phyloP scores from a whole-genome alignment of 2,888 invertebrate species.

The Conistra vaccinii region DNA sequence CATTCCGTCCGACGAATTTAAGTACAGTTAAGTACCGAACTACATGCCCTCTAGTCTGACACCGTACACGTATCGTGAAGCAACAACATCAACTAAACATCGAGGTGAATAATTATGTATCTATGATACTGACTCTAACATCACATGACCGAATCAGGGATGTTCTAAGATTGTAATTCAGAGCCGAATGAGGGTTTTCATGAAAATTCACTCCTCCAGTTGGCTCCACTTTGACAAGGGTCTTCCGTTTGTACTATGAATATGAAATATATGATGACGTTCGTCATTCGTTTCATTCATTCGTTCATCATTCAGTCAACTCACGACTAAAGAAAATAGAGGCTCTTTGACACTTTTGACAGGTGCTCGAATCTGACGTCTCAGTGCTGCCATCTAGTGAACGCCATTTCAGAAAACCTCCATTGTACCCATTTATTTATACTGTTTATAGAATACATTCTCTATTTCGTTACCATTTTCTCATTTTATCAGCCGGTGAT shows the following conservation, averaged over 20 bases:
- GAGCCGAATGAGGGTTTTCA: no score
- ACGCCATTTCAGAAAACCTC: no score
- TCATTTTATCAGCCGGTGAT: conserved; percentile 27
- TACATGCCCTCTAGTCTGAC: conserved; percentile 82
- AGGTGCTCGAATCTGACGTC: no score
- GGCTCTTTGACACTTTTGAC: no score
- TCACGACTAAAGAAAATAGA: no score
- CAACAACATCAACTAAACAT: conserved; percentile 89
- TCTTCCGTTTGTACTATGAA: no score
- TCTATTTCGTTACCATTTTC: neutral
- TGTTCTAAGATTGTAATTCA: neutral
- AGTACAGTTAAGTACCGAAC: conserved; percentile 75
- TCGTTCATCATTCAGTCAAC: no score
- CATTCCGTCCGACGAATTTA: conserved; percentile 71
- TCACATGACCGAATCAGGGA: conserved; percentile 26
- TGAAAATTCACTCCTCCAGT: neutral
- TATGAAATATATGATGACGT: no score
- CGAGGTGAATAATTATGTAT: conserved; percentile 72
- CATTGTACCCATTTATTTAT: neutral
- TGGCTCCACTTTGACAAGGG: neutral
- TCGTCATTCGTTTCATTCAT: no score
- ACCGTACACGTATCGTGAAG: conserved; percentile 80
- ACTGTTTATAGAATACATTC: neutral
- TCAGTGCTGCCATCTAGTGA: no score
- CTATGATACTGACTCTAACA: conserved; percentile 48